A percentile compares a stretch with the other conserved stretches of the same genome.
phyloP scores from a whole-genome alignment of 92 coral and sea anemone species.

The Umimayanthus chanpuru region DNA sequence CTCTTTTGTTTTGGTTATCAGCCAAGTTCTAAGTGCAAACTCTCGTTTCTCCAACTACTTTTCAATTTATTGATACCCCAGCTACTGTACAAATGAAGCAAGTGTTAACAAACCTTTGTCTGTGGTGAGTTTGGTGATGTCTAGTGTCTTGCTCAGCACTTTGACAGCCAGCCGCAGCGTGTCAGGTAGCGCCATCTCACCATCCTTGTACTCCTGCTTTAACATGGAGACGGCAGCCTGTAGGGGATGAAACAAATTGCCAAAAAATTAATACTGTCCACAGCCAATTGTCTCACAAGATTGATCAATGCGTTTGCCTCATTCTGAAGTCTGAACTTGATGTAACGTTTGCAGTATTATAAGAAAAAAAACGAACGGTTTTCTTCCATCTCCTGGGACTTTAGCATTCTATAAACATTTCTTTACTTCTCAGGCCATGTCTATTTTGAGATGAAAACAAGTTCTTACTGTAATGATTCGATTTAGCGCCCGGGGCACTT shows the following conservation, averaged over 20 bases:
- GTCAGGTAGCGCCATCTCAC: constrained; percentile 80
- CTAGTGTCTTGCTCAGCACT: constrained; percentile 93
- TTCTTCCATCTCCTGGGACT: too few relatives aligned
- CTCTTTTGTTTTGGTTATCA: too few relatives aligned
- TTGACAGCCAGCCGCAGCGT: constrained; percentile 87
- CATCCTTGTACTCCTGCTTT: constrained; percentile 97
- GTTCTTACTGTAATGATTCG: too few relatives aligned
- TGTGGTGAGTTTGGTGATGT: constrained; percentile 94
- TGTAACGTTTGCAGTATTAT: too few relatives aligned
- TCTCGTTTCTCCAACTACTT: not conserved
- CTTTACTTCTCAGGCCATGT: too few relatives aligned
- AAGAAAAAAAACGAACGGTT: too few relatives aligned
- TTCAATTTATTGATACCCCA: not conserved
- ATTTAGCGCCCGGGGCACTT: too few relatives aligned
- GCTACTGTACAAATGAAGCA: not conserved
- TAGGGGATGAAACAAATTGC: not conserved
- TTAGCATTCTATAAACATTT: too few relatives aligned
- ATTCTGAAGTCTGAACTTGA: too few relatives aligned
- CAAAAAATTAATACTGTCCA: not conserved
- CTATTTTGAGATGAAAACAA: too few relatives aligned
- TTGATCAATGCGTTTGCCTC: too few relatives aligned
- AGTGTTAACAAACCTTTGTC: constrained; percentile 80
- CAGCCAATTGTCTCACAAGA: too few relatives aligned
- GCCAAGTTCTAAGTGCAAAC: not conserved
- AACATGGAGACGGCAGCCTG: constrained; percentile 98